Evolutionary conservation across 2,888 invertebrate genomes (phyloP).

Genomic region (Hirtodrosophila histrioides): DNA sequence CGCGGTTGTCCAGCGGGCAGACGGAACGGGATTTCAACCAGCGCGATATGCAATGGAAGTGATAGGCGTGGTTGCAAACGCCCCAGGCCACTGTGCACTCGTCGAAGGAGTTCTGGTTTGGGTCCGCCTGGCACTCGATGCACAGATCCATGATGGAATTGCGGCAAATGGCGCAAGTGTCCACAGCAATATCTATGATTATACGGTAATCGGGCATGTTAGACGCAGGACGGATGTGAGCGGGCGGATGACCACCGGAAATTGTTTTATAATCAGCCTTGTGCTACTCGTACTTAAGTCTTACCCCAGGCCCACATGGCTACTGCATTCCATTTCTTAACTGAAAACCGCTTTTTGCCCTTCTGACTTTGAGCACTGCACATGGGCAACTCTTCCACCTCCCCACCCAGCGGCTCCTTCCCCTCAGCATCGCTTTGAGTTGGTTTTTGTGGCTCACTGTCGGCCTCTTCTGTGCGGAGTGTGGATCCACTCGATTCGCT

Average conservation of each 20-base stretch:
- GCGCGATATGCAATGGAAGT: conserved; percentile 99
- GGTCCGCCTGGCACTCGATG: conserved; percentile 54
- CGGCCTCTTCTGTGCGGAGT: conserved; percentile 12
- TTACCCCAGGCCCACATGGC: conserved; percentile 98
- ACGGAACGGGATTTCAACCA: conserved; percentile 99
- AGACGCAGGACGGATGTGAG: not conserved
- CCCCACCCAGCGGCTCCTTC: not conserved
- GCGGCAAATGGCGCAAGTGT: conserved; percentile 54
- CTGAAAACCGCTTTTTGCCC: conserved; percentile 93
- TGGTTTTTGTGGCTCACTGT: conserved; percentile 19
- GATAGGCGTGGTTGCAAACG: conserved; percentile 99
- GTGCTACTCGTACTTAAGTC: conserved; percentile 15
- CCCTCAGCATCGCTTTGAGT: not conserved
- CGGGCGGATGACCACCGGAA: conserved; percentile 38
- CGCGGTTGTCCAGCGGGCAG: conserved; percentile 99
- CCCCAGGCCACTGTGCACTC: conserved; percentile 99
- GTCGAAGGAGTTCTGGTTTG: conserved; percentile 94
- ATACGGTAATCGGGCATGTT: no score
- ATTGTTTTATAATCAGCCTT: conserved; percentile 64
- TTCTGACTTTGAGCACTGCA: conserved; percentile 38
- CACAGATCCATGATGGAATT: conserved; percentile 58
- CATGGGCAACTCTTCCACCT: conserved; percentile 41
- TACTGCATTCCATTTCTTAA: conserved; percentile 99
- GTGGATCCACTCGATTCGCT: conserved; percentile 29
- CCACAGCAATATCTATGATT: conserved; percentile 86